Evolutionary conservation across 2,888 invertebrate genomes (phyloP), one percentile per base, ranked within the genome.

Genomic region (Drosophila gaucha): DNA sequence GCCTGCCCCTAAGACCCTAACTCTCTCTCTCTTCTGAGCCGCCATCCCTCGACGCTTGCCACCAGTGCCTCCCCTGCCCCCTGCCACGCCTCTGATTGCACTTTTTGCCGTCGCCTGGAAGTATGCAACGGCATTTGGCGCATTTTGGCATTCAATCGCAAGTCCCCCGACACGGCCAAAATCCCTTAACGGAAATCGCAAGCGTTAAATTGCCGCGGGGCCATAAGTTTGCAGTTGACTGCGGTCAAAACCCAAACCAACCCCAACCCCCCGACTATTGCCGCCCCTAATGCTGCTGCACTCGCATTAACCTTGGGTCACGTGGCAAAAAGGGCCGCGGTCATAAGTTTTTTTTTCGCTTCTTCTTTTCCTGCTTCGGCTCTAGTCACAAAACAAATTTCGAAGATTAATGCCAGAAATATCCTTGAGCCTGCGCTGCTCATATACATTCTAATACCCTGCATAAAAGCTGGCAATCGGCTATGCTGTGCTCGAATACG

Each of bases 131-230:
- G 73, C 59, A 69, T 73, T 74, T 74, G 60, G 85, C 78, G 82
- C 82, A 82, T 82, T 80, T 74, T 74, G 82, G 85, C 80, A 80
- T 85, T 80, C 80, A 80, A 80, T 80, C 78, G 82, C 69, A 30
- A 62, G 68, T 69, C 59, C 70, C 77, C 44, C 57, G 59, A 62
- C 59, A 41, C 59, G 38, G 52, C 47, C 63, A 77, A 26, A 80
- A 84, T 80, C 78, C 84, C 80, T 75, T 78, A 70, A 55, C 86
- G 57, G 66, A 75, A 82, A 78, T 82, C 86, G 86, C 73, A 69
- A 86, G 86, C 82, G 86, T 82, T 82, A 82, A 82, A 82, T 82
- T 82, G 82, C 78, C 80, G 82, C 62, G 54, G 66, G 68, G 69
- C 69, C 69, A 74, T 76, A 84, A 79, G 77, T 71, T 65, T 71